Percentiles rank a stretch among this genome's conserved stretches.
These are phyloP conservation scores for Sebastes itinus DNA, from an alignment of 2,797 vertebrate species.

Conservation along the genomic window DNA sequence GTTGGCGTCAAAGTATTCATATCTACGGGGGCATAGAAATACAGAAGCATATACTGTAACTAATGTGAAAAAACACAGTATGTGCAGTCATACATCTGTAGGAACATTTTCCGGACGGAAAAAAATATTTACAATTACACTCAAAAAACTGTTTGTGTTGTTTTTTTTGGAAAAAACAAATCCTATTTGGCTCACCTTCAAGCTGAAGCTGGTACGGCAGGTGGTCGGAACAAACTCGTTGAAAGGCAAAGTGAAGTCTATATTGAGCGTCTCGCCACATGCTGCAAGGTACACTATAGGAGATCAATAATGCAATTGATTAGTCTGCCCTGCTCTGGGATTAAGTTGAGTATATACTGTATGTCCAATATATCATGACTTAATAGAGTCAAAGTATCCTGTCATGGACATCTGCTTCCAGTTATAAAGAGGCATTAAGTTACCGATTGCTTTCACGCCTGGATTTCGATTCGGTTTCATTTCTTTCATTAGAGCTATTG, in stretches of 20 bases:
- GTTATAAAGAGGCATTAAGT: constrained; percentile 11
- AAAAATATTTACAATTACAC: background rate
- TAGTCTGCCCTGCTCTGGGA: constrained; percentile 24
- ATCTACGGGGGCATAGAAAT: background rate
- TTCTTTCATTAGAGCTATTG: background rate
- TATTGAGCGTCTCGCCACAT: constrained; percentile 96
- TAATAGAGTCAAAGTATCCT: constrained; percentile 31
- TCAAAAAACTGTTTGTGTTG: background rate
- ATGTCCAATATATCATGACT: constrained; percentile 19
- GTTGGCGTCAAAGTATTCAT: background rate
- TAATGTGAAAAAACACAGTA: background rate
- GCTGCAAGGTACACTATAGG: constrained; percentile 95
- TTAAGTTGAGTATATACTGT: constrained; percentile 7
- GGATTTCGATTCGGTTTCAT: background rate
- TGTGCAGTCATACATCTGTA: background rate
- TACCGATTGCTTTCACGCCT: background rate
- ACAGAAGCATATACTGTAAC: background rate
- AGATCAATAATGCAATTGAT: constrained; percentile 55
- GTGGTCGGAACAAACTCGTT: constrained; percentile 94
- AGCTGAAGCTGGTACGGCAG: constrained; percentile 92
- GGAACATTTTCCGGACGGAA: background rate
- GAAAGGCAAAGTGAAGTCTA: constrained; percentile 97
- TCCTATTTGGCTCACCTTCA: constrained; percentile 85
- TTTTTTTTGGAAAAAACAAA: too few species aligned
- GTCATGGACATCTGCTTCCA: background rate